Conservation (phyloP, 2,113 vertebrate genomes). For the Rafetus swinhoei region DNA sequence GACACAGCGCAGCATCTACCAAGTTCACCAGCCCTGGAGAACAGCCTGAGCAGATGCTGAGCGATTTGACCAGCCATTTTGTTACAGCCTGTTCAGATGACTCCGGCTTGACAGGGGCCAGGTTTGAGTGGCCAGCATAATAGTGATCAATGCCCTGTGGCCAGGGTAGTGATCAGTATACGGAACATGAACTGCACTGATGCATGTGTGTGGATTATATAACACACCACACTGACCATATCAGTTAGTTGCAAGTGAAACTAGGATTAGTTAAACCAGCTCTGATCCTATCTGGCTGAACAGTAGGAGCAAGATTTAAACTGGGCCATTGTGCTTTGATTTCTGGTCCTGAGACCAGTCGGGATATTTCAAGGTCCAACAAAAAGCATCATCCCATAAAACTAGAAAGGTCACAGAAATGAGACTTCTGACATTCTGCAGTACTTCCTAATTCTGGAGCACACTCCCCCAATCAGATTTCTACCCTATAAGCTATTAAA, state of each 20-base stretch:
- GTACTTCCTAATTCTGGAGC: not conserved
- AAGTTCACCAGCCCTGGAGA: not conserved
- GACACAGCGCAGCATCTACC: not conserved
- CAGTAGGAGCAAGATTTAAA: not conserved
- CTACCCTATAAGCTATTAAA: constrained; percentile 5
- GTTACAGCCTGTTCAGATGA: not conserved
- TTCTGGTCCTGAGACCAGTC: not conserved
- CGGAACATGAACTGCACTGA: not conserved
- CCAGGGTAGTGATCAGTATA: not conserved
- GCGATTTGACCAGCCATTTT: not conserved
- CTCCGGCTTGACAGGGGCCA: not conserved
- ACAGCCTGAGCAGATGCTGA: not conserved
- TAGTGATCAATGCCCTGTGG: not conserved
- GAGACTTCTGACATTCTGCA: not conserved
- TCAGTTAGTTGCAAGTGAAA: not conserved
- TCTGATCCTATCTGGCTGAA: not conserved
- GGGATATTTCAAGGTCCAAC: not conserved
- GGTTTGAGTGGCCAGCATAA: not conserved
- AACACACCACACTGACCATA: not conserved
- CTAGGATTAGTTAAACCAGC: not conserved
- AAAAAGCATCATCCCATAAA: not conserved
- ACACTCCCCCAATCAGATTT: not conserved
- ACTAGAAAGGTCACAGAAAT: not conserved
- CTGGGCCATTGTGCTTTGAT: not conserved
- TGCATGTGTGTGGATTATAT: not conserved